Conservation (phyloP, 2,888 invertebrate species). For the Drosophila hawaiiensis region DNA sequence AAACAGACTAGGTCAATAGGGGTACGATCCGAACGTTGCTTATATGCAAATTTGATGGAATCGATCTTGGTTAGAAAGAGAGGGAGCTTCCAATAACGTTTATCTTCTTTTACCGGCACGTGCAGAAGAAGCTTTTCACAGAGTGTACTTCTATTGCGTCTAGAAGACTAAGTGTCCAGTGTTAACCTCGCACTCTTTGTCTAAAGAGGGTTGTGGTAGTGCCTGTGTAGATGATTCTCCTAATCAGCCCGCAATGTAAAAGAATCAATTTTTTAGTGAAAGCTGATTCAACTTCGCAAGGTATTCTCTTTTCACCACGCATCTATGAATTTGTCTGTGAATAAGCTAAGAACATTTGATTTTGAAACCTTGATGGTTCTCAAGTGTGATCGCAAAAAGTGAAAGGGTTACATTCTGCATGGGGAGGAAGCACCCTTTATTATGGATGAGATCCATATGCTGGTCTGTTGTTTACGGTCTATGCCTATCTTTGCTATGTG, state of each 20-base stretch:
- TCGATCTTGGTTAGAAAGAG: not conserved
- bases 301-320: not conserved
- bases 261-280: not conserved
- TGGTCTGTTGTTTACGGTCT: not conserved
- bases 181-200: too few relatives aligned
- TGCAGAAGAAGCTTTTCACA: not conserved
- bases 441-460: not conserved
- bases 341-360: not conserved
- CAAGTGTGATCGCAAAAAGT: too few relatives aligned
- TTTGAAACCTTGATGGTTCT: not conserved
- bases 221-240: too few relatives aligned
- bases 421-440: not conserved
- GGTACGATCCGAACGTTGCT: not conserved
- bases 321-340: not conserved
- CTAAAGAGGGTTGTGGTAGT: too few relatives aligned
- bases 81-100: not conserved
- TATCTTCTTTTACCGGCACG: not conserved
- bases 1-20: not conserved
- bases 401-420: not conserved
- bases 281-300: not conserved
- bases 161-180: too few relatives aligned
- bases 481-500: too few relatives aligned
- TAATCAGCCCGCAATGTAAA: too few relatives aligned
- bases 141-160: too few relatives aligned
- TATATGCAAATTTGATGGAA: not conserved